Conservation (phyloP, 2,113 vertebrate species). For the Hippocampus comes region DNA sequence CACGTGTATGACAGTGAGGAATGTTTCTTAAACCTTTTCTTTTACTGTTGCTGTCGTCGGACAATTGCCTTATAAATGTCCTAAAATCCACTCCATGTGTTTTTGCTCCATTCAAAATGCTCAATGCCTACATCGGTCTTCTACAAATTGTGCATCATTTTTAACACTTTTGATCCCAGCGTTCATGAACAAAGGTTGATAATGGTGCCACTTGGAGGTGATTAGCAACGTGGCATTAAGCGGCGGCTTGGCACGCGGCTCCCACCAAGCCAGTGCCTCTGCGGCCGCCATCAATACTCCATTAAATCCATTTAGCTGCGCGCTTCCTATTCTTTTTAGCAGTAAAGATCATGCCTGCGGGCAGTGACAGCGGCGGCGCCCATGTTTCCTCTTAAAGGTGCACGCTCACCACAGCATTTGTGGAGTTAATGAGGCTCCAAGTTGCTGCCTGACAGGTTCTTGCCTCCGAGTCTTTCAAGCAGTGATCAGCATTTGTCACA, state of each 20-base stretch:
- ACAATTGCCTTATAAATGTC: neutral
- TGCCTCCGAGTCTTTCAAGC: neutral
- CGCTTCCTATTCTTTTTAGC: constrained; percentile 15
- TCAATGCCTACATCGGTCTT: too few relatives aligned
- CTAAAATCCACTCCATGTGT: neutral
- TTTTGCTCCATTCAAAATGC: neutral
- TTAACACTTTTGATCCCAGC: too few relatives aligned
- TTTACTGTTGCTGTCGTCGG: neutral
- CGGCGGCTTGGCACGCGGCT: constrained; percentile 4
- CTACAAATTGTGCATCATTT: neutral
- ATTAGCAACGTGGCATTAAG: constrained; percentile 45
- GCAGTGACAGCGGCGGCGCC: constrained; percentile 16
- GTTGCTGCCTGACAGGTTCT: constrained; percentile 20
- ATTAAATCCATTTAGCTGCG: constrained; percentile 35
- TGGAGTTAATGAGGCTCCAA: constrained; percentile 41
- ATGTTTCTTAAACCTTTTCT: neutral
- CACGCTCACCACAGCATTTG: constrained; percentile 34
- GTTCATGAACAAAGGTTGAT: neutral
- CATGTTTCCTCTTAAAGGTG: constrained; percentile 41
- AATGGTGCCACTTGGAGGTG: constrained; percentile 12
- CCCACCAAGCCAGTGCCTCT: constrained; percentile 30
- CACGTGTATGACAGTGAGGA: too few relatives aligned
- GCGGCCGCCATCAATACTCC: constrained; percentile 28
- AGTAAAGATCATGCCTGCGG: constrained; percentile 15
- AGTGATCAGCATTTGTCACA: constrained; percentile 1